Evolutionary conservation across 2,113 vertebrate species (phyloP).

Genomic region (Cranoglanis bouderius): DNA sequence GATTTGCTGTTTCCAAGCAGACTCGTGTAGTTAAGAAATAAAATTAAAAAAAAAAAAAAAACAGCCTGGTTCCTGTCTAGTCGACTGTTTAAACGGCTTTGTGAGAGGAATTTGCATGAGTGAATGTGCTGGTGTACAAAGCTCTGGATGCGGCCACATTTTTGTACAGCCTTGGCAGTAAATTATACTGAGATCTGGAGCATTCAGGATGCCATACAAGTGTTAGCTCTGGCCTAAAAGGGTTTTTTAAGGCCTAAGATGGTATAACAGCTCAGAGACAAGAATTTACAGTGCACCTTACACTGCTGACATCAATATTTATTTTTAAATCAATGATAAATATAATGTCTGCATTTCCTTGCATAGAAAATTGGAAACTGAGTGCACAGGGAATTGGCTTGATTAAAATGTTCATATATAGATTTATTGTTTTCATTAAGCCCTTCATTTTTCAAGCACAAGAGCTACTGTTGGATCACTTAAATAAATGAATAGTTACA

Average conservation of each 20-base stretch:
- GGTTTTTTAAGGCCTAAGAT: neutral
- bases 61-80: neutral
- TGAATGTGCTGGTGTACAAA: neutral
- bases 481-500: conserved; percentile 22
- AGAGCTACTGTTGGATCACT: conserved; percentile 23
- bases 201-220: neutral
- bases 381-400: conserved; percentile 9
- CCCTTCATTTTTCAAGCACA: conserved; percentile 3
- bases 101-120: conserved; percentile 14
- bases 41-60: no score
- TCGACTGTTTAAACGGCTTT: conserved; percentile 11
- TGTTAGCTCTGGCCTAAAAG: neutral
- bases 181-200: conserved; percentile 24
- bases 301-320: neutral
- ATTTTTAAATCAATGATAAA: conserved; percentile 17
- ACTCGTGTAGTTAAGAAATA: neutral
- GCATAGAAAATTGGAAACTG: neutral
- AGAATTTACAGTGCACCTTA: neutral
- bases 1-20: conserved; percentile 28
- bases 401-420: conserved; percentile 21
- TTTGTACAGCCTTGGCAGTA: conserved; percentile 14
- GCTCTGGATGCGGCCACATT: conserved; percentile 13
- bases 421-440: conserved; percentile 8
- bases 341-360: neutral
- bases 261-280: neutral